phyloP scores from a whole-genome alignment of 2,888 invertebrate species.

The Conchocele bisecta region DNA sequence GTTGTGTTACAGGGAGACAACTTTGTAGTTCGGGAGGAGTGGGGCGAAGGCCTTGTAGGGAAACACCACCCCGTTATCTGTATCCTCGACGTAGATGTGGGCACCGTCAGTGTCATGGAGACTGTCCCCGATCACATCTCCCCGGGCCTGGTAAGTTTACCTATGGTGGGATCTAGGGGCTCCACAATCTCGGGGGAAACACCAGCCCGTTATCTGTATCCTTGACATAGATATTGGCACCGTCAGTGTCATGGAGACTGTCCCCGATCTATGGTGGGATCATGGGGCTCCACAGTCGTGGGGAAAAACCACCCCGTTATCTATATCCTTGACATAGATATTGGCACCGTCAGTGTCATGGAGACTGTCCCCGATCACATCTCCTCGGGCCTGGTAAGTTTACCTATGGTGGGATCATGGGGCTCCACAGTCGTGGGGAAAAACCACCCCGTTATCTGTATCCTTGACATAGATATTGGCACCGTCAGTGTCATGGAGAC shows the following conservation, averaged over 20 bases:
- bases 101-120: constrained; percentile 82
- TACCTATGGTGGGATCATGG: too few relatives aligned
- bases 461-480: neutral
- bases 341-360: too few relatives aligned
- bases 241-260: constrained; percentile 78
- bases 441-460: neutral
- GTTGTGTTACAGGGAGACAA: too few relatives aligned
- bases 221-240: constrained; percentile 86
- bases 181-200: constrained; percentile 84
- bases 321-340: too few relatives aligned
- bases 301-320: too few relatives aligned
- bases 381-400: too few relatives aligned
- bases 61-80: constrained; percentile 88
- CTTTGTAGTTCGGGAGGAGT: constrained; percentile 89
- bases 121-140: constrained; percentile 81
- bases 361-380: too few relatives aligned
- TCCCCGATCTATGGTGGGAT: constrained; percentile 73
- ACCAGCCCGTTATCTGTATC: constrained; percentile 88
- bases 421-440: too few relatives aligned
- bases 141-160: constrained; percentile 81
- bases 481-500: neutral
- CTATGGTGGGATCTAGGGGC: neutral
- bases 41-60: constrained; percentile 93
- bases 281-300: too few relatives aligned
- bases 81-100: constrained; percentile 87